A percentile compares a stretch with the other conserved stretches of the same genome.
phyloP scores from a whole-genome alignment of 2,113 vertebrate genomes.

The Sarotherodon lohbergeri region DNA sequence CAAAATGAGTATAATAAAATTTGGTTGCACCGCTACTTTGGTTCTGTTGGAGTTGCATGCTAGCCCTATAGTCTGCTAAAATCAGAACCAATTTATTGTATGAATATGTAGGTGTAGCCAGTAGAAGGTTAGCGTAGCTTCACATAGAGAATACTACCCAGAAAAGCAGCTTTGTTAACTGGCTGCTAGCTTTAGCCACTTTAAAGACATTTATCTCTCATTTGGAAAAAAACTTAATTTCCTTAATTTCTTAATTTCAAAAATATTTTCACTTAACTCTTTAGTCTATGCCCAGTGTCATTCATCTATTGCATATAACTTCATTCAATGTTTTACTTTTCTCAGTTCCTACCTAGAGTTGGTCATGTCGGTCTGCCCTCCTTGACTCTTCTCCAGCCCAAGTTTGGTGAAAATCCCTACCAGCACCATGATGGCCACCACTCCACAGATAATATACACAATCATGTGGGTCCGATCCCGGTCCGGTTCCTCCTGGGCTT shows the following conservation, averaged over 20 bases:
- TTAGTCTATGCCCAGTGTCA: not conserved
- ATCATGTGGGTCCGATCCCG: slow-evolving; percentile 89
- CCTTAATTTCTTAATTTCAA: not conserved
- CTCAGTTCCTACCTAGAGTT: slow-evolving; percentile 80
- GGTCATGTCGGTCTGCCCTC: slow-evolving; percentile 82
- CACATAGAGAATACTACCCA: not conserved
- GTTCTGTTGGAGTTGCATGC: not conserved
- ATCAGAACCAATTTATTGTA: not conserved
- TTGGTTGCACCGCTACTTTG: not conserved
- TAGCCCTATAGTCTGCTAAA: not conserved
- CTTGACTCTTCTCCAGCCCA: slow-evolving; percentile 84
- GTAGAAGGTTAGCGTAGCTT: not conserved
- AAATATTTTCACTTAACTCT: not conserved
- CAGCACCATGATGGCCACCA: slow-evolving; percentile 91
- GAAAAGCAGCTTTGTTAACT: not conserved
- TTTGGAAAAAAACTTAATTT: not conserved
- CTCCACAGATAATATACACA: slow-evolving; percentile 92
- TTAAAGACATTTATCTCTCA: not conserved
- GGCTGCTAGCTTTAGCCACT: not conserved
- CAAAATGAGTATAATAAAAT: not conserved
- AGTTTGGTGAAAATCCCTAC: slow-evolving; percentile 90
- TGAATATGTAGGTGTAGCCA: not conserved
- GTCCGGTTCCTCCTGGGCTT: slow-evolving; percentile 78
- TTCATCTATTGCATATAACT: not conserved
- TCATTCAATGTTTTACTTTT: not conserved